Conservation (phyloP, 2,888 invertebrate species). For the Hirtodrosophila alboralis region DNA sequence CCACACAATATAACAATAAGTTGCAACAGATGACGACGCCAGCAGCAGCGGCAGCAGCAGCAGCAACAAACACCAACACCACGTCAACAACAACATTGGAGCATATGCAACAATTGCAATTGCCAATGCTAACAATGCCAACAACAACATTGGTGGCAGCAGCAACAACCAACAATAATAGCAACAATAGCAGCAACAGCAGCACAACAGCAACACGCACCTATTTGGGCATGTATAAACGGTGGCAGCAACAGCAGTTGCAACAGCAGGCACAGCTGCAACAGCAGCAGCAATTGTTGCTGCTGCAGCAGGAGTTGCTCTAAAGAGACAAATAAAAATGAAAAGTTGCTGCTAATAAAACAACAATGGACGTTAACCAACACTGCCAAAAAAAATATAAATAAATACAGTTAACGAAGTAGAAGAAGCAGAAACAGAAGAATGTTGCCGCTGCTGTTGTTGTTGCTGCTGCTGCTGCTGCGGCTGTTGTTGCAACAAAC, state of each 20-base stretch:
- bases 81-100: slow-evolving; percentile 33
- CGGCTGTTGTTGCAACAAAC: background rate
- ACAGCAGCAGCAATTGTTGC: slow-evolving; percentile 67
- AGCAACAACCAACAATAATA: slow-evolving; percentile 19
- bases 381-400: slow-evolving; percentile 26
- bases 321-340: slow-evolving; percentile 13
- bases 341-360: background rate
- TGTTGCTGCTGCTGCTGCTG: slow-evolving; percentile 7
- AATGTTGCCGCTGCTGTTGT: no score
- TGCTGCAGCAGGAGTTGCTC: slow-evolving; percentile 64
- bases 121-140: slow-evolving; percentile 18
- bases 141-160: slow-evolving; percentile 17
- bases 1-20: slow-evolving; percentile 56
- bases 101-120: slow-evolving; percentile 22
- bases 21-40: no score
- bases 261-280: slow-evolving; percentile 68
- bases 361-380: slow-evolving; percentile 5
- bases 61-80: slow-evolving; percentile 15
- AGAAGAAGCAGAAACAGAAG: slow-evolving; percentile 4
- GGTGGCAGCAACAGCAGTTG: slow-evolving; percentile 73
- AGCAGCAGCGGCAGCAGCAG: slow-evolving; percentile 23
- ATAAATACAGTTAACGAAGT: slow-evolving; percentile 3
- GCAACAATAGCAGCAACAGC: slow-evolving; percentile 17
- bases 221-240: slow-evolving; percentile 69
- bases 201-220: slow-evolving; percentile 43